Evolutionary conservation across 2,888 invertebrate species (phyloP), one percentile per base, ranked within the genome.

Genomic region (Tipula helvola): DNA sequence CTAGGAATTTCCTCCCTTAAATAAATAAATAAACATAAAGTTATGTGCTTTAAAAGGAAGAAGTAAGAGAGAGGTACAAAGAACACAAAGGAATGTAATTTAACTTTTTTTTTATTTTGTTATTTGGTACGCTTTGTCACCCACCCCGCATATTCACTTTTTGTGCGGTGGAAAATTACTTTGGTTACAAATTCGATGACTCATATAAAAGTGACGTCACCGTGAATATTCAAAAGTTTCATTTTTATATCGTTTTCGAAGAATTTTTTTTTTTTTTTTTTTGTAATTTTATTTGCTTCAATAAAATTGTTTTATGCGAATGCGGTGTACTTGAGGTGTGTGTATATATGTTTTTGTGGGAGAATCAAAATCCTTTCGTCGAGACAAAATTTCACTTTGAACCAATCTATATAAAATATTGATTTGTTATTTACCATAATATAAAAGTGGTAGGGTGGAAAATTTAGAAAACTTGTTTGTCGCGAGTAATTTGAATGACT

Each of bases 21-120:
- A 85, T 85, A 85, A 42, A 85, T 85, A 85, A 41, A 85, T 36
- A 85, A 41, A 85, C 28, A 85, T 85, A 85, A 18, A 41, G 13
- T 16, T 85, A 85, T 44, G 28, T 85, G 39, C 41, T 41, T 85
- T n/a, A 85, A 39, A 41, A 39, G 36, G 39, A 85, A 85, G 39
- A 36, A 8, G 36, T 16, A 83, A 83, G 13, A n/a, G 36, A 36
- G 84, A 85, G 41, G n/a, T n/a, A 39, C 7, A 39, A 7, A n/a
- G 85, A 85, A 85, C 13, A 85, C 44, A 85, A 85, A 18, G 39
- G 16, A 85, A 85, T 28, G 71, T 71, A 71, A 71, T 71, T 71
- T 71, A 71, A 71, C 71, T 71, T 52, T 16, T 52, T 52, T 39
- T 39, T 39, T 39, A 5, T 39, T 39, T 7, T 39, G 39, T 39